Evolutionary conservation across 2,888 invertebrate species (phyloP).

Genomic region (Panzeria rudis): DNA sequence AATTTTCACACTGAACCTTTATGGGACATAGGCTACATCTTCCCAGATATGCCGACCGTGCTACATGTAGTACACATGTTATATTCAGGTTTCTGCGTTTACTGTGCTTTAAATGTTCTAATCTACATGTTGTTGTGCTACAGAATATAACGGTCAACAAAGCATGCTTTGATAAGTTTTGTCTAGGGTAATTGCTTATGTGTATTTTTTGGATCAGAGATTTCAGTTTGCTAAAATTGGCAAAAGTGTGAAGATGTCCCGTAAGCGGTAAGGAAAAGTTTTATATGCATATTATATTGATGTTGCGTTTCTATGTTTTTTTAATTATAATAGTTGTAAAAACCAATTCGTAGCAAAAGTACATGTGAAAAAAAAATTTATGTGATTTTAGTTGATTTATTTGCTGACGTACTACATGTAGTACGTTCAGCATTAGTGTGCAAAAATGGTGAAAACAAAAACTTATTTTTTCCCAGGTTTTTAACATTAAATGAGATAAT

Average conservation of each 20-base stretch:
- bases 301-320: slow-evolving; percentile 35
- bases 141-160: slow-evolving; percentile 12
- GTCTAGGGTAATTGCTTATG: slow-evolving; percentile 32
- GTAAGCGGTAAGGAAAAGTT: slow-evolving; percentile 23
- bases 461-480: no score
- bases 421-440: slow-evolving; percentile 44
- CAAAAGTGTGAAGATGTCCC: slow-evolving; percentile 26
- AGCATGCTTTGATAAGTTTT: slow-evolving; percentile 28
- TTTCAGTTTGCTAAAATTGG: slow-evolving; percentile 40
- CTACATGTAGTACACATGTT: no score
- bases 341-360: slow-evolving; percentile 36
- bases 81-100: no score
- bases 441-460: no score
- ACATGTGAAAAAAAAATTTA: slow-evolving; percentile 32
- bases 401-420: slow-evolving; percentile 40
- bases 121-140: slow-evolving; percentile 45
- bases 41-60: no score
- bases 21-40: no score
- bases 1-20: no score
- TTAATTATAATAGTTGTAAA: slow-evolving; percentile 50
- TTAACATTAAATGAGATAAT: no score
- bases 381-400: slow-evolving; percentile 50
- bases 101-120: no score
- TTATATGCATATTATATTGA: background rate
- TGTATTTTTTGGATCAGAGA: slow-evolving; percentile 38